phyloP scores from a whole-genome alignment of 2,113 vertebrate genomes.

The Emydura subglobosa region DNA sequence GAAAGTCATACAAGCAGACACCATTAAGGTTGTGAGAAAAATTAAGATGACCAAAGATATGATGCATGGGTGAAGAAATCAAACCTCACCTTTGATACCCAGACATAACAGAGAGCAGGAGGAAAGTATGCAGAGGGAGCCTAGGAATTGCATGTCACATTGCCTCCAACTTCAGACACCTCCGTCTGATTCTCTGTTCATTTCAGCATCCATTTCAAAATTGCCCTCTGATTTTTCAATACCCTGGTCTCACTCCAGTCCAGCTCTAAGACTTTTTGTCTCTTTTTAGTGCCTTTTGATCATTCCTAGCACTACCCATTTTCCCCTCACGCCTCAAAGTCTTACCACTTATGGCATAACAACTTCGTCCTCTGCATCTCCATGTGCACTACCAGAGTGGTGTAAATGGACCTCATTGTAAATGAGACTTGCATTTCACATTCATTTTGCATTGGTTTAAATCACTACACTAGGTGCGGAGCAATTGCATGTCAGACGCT shows the following conservation, averaged over 20 bases:
- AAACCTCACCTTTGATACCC: not conserved
- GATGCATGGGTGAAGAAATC: no score
- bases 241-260: not conserved
- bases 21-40: no score
- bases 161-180: not conserved
- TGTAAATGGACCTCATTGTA: not conserved
- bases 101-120: not conserved
- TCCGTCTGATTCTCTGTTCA: not conserved
- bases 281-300: not conserved
- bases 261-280: not conserved
- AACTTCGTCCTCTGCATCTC: not conserved
- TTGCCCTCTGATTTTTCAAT: not conserved
- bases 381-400: not conserved
- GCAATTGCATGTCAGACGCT: not conserved
- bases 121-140: not conserved
- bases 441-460: not conserved
- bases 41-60: no score
- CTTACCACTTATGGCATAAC: not conserved
- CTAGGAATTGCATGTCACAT: not conserved
- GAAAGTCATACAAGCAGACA: not conserved
- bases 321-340: not conserved
- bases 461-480: not conserved
- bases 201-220: not conserved
- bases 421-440: not conserved
- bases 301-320: not conserved